Evolutionary conservation across 1,140 invertebrate genomes (phyloP).

Genomic region (Drosophila tani): DNA sequence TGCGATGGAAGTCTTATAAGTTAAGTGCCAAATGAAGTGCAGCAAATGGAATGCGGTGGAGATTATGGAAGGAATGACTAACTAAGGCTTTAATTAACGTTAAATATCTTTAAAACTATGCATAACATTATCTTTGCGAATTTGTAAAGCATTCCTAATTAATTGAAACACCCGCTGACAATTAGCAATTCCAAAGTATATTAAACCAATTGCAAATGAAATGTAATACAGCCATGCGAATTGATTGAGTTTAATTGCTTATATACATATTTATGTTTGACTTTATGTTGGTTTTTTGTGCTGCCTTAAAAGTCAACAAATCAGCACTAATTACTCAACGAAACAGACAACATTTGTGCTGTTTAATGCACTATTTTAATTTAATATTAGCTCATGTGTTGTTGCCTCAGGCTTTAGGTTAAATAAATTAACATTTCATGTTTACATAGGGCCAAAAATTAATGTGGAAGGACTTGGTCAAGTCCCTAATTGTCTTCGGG

Average conservation of each 20-base stretch:
- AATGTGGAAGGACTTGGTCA: not conserved
- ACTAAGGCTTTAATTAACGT: not conserved
- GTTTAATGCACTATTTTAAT: not conserved
- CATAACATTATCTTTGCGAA: not conserved
- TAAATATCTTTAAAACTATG: no score
- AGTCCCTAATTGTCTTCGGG: not conserved
- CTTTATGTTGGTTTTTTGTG: not conserved
- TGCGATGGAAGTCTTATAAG: conserved; percentile 16
- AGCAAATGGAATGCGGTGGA: conserved; percentile 15
- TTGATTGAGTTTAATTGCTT: conserved; percentile 1
- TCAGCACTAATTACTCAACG: conserved; percentile 20
- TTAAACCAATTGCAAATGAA: conserved; percentile 17
- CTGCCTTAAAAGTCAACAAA: conserved; percentile 2
- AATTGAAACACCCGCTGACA: not conserved
- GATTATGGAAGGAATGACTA: conserved; percentile 3
- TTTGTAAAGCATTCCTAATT: not conserved
- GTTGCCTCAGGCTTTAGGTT: conserved; percentile 4
- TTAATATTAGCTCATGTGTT: not conserved
- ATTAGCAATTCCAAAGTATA: not conserved
- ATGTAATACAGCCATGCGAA: not conserved
- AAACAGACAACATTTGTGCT: not conserved
- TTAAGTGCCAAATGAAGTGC: conserved; percentile 51
- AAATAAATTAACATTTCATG: conserved; percentile 15
- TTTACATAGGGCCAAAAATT: not conserved
- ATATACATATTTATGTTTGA: not conserved